phyloP scores from a whole-genome alignment of 2,113 vertebrate genomes.

The Halcyon malimbica region DNA sequence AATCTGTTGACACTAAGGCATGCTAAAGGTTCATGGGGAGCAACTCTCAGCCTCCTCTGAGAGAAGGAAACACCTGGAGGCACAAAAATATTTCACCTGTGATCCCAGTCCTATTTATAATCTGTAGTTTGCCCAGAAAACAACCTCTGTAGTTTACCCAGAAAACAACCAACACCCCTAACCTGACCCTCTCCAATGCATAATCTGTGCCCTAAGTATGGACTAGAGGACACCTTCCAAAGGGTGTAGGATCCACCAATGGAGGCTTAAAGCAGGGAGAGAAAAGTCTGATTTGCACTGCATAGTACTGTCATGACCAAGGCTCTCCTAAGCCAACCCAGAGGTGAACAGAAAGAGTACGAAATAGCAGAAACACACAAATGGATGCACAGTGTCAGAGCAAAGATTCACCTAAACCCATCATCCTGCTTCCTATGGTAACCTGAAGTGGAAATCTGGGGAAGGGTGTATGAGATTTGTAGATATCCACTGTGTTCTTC shows the following conservation, averaged over 20 bases:
- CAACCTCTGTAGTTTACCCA: not conserved
- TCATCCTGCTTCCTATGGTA: not conserved
- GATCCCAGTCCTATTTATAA: not conserved
- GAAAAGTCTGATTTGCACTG: not conserved
- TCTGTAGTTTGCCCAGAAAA: not conserved
- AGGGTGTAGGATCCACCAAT: not conserved
- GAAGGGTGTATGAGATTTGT: not conserved
- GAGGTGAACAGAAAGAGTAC: not conserved
- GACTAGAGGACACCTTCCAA: not conserved
- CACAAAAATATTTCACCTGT: not conserved
- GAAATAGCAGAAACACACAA: not conserved
- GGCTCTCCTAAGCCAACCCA: not conserved
- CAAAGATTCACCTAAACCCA: not conserved
- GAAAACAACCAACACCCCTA: not conserved
- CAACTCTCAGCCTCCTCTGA: not conserved
- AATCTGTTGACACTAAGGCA: not conserved
- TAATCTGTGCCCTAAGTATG: not conserved
- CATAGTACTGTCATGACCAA: not conserved
- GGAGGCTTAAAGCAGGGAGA: not conserved
- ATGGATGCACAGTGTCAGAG: not conserved
- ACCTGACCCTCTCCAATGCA: not conserved
- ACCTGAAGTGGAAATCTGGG: not conserved
- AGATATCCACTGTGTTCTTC: not conserved
- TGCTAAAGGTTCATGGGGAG: not conserved
- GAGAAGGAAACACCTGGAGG: not conserved